Evolutionary conservation across 2,888 invertebrate genomes (phyloP), one percentile per base, ranked within the genome.

Genomic region (Molanna angustata): DNA sequence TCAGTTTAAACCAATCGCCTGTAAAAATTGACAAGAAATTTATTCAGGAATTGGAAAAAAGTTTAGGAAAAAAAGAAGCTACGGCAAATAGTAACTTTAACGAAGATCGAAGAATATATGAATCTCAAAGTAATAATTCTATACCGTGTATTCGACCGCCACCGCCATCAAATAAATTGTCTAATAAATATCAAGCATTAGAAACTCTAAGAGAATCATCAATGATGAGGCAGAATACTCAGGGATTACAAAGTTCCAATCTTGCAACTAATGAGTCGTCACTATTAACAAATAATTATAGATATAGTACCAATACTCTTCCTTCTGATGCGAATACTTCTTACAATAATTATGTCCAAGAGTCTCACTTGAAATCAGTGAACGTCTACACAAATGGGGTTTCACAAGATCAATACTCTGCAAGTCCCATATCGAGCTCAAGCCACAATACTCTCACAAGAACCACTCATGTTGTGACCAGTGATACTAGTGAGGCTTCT

Each of bases 21-120:
- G 46, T 55, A 16, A 55, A 55, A 47, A 65, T 82, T 14, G 81
- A 82, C 63, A 73, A 79, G 6, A 76, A 74, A 13, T 84, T 86
- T 58, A 72, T 85, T 31, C 80, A 79, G 0, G 84, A 85, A 63
- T 65, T 86, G 43, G 86, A 86, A 65, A 84, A 83, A 60, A 80
- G 79, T 61, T 68, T 85, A 11, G 75, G 73, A 0, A 70, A 71
- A 43, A 72, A 72, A 47, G 74, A 74, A 45, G 69, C 70, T 0
- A 66, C 64, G 7, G 72, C 71, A 13, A 74, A 73, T 49, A 70
- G 67, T 2, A 70, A 70, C 57, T 69, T 71, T 17, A 70, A 68
- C 41, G 69, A 62, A 11, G 61, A 61, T 14, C 57, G 60, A 32
- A 33, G n/a, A 9, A 27, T 14, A 16, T 54, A 54, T 14, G 45